Base-by-base conservation (phyloP, 2,888 invertebrate species). In the Volucella zonaria region DNA sequence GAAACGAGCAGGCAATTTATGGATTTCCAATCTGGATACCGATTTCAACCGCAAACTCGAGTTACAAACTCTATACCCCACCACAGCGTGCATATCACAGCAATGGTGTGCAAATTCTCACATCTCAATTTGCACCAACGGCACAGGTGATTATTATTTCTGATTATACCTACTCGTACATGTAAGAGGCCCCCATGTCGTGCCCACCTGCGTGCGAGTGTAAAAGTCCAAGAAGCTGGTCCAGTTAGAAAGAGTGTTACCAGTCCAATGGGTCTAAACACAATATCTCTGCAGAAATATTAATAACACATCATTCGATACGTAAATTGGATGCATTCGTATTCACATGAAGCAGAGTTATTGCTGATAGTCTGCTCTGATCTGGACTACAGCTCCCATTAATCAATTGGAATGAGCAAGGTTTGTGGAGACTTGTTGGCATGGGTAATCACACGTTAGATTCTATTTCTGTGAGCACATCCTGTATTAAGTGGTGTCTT, bases 221-320 rank as follows among this genome's bases (percentile, higher is more conserved):
- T 59, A 77, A 31, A 31, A 31, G 6, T 31, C 31, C 6, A 31
- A 85, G 70, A 76, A 77, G 42, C 85, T 66, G 66, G 85, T 73
- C 81, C 85, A 85, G 85, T 85, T 85, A 76, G 71, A 81, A 76
- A 67, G 58, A 81, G 64, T 71, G 70, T 61, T 64, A 79, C 62
- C 51, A 75, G 54, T 59, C 56, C 68, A 68, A 68, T 80, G 51
- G 59, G 43, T 51, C 54, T 52, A 70, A 75, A 85, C 80, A 75
- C 73, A 76, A 85, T 85, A 81, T 85, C 81, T 76, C 49, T 81
- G 80, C 85, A 81, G 76, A 81, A 81, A 81, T 85, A 85, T 85
- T 85, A 85, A 85, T 85, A 85, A 85, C 85, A 85, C 81, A 85
- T 85, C 81, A 85, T 81, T 85, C 81, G 81, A 85, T 85, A 85